phyloP scores from a whole-genome alignment of 1,140 invertebrate genomes.

The Cotesia vestalis region DNA sequence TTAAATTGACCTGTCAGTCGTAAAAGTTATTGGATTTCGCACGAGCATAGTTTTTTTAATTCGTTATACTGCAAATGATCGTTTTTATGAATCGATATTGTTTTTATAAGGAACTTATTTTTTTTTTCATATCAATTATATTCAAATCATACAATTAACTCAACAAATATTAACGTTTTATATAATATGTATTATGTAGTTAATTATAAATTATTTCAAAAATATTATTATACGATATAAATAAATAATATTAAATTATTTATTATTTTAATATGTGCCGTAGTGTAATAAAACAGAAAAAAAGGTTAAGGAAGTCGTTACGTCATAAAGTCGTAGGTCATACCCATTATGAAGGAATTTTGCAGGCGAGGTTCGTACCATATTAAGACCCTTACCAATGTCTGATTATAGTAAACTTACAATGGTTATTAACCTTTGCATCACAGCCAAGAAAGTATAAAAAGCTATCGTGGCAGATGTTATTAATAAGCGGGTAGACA shows the following conservation, averaged over 20 bases:
- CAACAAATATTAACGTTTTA: not conserved
- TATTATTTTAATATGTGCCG: conserved; percentile 22
- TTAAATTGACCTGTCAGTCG: conserved; percentile 30
- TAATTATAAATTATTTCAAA: no score
- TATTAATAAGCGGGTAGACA: conserved; percentile 50
- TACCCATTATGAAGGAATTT: conserved; percentile 63
- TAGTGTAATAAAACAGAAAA: conserved; percentile 3
- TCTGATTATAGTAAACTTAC: conserved; percentile 42
- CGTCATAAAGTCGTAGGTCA: conserved; percentile 61
- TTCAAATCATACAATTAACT: not conserved
- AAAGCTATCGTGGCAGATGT: conserved; percentile 41
- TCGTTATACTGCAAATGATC: not conserved
- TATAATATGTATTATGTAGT: no score
- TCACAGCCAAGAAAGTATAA: conserved; percentile 42
- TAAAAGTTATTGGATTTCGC: conserved; percentile 27
- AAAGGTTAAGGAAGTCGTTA: conserved; percentile 58
- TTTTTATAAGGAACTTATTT: not conserved
- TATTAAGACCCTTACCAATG: conserved; percentile 46
- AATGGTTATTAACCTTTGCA: conserved; percentile 60
- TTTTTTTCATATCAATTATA: not conserved
- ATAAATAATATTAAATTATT: not conserved
- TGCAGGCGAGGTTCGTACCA: conserved; percentile 46
- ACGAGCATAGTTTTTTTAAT: not conserved
- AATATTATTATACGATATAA: no score
- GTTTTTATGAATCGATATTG: not conserved